Base-by-base conservation (phyloP, 2,113 vertebrate genomes). In the Chionodraco myersi region DNA sequence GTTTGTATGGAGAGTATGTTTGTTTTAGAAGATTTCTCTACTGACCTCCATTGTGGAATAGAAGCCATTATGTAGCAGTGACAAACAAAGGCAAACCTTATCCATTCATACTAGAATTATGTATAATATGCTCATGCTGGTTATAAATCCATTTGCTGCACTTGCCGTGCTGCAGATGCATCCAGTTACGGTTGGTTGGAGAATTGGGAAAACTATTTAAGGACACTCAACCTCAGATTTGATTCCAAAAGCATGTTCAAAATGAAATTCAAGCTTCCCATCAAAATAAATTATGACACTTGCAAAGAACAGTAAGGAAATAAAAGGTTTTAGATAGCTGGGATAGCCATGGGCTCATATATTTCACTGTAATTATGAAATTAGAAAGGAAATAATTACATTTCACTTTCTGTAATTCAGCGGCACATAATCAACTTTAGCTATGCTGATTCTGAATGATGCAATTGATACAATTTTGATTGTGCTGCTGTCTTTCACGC, bases 11-110 rank as follows among this genome's bases (percentile, higher is more conserved):
- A 78, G 61, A 82, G 60, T 34, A 8, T 47, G 44, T 86, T 83
- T 76, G 71, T 82, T 72, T 69, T 75, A 63, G 74, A 79, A 30
- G 70, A 59, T 70, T 80, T 82, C 52, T 81, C 21, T n/a, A 57
- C 67, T 80, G 75, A 77, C 77, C 80, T 83, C 54, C 21, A 56
- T 54, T 60, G 70, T 77, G 61, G 36, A 57, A 79, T 68, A 77
- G 60, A 71, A 79, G 11, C 44, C 26, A 16, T 1, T 41, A 41
- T 41, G 36, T 41, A 8, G 23, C 44, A 54, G 64, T 0, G 23
- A 49, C 57, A 75, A 72, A 51, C 11, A 60, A 58, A 75, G 45
- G 23, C 5, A 2, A 8, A 15, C 7, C 2, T 41, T 30, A 83
- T 81, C 62, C 62, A 69, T 79, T 72, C 56, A 56, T 1, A 51